These are phyloP conservation scores for Subacronicta megacephala DNA, from an alignment of 2,888 invertebrate genomes.

Conservation along the genomic window DNA sequence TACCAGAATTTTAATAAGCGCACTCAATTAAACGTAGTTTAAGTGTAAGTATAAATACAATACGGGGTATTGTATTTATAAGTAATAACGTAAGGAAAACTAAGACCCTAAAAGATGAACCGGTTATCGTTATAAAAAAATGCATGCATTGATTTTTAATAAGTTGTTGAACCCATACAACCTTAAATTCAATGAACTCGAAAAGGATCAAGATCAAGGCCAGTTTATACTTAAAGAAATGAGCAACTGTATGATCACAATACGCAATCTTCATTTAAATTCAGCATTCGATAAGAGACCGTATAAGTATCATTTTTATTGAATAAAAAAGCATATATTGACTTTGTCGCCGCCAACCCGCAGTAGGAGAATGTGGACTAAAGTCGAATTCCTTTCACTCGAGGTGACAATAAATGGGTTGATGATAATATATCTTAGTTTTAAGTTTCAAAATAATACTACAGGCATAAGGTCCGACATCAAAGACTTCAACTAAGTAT, in stretches of 20 bases:
- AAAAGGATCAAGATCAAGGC: conserved; percentile 40
- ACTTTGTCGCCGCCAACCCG: too few relatives aligned
- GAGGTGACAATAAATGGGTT: too few relatives aligned
- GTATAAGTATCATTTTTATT: conserved; percentile 8
- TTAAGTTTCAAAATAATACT: too few relatives aligned
- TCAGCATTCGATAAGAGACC: conserved; percentile 11
- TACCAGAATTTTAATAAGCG: conserved; percentile 51
- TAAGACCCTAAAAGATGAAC: background rate
- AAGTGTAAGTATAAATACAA: too few relatives aligned
- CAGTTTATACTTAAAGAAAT: conserved; percentile 13
- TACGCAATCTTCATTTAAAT: conserved; percentile 29
- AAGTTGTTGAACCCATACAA: conserved; percentile 19
- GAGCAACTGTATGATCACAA: too few relatives aligned
- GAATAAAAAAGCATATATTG: conserved; percentile 11
- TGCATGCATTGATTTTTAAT: conserved; percentile 15
- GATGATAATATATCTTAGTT: too few relatives aligned
- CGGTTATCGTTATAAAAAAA: conserved; percentile 7
- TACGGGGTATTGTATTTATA: too few relatives aligned
- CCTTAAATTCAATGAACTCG: conserved; percentile 31
- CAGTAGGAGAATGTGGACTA: too few relatives aligned
- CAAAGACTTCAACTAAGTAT: too few relatives aligned
- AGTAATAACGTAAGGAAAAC: background rate
- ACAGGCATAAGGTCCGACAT: too few relatives aligned
- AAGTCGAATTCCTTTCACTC: too few relatives aligned
- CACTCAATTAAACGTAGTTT: conserved; percentile 16